A percentile compares a stretch with the other conserved stretches of the same genome.
Conservation (phyloP, 1,140 invertebrate genomes). For the Pseudomyrmex pallidus region DNA sequence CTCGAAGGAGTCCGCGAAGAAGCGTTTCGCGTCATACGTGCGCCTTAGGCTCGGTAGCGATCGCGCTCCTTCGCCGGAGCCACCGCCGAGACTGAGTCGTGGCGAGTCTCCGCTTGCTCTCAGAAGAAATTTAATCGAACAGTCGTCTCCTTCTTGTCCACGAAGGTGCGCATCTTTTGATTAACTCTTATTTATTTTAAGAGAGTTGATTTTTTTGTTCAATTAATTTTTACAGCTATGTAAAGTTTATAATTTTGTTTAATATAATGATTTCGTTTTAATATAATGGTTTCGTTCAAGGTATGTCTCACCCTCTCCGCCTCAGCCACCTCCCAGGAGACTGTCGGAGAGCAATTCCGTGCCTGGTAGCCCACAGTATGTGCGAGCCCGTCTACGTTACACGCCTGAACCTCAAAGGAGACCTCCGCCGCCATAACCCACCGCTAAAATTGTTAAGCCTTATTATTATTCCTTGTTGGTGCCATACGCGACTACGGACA, state of each 20-base stretch:
- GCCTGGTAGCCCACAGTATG: conserved; percentile 89
- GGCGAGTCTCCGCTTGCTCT: conserved; percentile 87
- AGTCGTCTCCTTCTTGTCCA: conserved; percentile 85
- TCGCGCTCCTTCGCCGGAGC: conserved; percentile 87
- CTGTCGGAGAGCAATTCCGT: conserved; percentile 89
- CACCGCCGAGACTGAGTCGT: conserved; percentile 88
- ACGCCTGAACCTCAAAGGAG: conserved; percentile 90
- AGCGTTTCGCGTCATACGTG: conserved; percentile 91
- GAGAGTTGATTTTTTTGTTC: too few species aligned
- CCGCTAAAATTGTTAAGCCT: conserved; percentile 68
- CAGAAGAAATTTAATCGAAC: conserved; percentile 87
- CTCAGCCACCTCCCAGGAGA: conserved; percentile 87
- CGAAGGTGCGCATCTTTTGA: conserved; percentile 85
- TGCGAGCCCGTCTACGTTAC: conserved; percentile 88
- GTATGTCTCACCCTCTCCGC: conserved; percentile 89
- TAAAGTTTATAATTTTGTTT: too few species aligned
- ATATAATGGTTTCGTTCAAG: conserved; percentile 74
- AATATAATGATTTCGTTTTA: too few species aligned
- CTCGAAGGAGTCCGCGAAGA: conserved; percentile 84
- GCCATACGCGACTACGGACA: conserved; percentile 77
- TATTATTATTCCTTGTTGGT: conserved; percentile 76
- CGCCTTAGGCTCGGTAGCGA: conserved; percentile 86
- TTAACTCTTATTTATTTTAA: not conserved
- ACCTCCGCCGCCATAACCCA: conserved; percentile 86
- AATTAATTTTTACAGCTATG: too few species aligned